Conservation (phyloP, 1,140 invertebrate genomes). For the Zaprionus inermis region DNA sequence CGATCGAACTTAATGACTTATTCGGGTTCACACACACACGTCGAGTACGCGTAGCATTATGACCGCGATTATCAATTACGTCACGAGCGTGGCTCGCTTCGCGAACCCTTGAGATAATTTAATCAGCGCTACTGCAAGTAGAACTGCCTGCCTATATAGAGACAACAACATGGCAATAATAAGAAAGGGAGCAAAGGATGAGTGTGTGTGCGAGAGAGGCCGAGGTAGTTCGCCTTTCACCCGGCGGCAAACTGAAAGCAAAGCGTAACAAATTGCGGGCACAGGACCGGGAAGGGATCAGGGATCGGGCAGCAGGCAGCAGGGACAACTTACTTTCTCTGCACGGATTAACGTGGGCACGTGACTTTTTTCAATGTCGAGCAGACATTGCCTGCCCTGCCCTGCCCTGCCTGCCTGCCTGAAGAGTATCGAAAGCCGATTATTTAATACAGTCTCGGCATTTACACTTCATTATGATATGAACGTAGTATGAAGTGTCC, state of each 20-base stretch:
- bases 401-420: too few relatives aligned
- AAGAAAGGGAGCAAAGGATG: constrained; percentile 60
- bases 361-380: constrained; percentile 68
- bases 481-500: constrained; percentile 41
- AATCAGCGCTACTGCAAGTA: constrained; percentile 73
- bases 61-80: constrained; percentile 42
- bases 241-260: constrained; percentile 61
- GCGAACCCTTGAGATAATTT: constrained; percentile 65
- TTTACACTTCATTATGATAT: constrained; percentile 77
- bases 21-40: constrained; percentile 33
- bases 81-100: constrained; percentile 71
- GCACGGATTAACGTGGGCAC: constrained; percentile 73
- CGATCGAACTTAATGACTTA: constrained; percentile 36
- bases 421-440: constrained; percentile 65
- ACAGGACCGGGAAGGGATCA: constrained; percentile 15
- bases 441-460: constrained; percentile 55
- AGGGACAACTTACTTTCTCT: constrained; percentile 55
- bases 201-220: neutral
- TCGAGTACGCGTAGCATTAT: constrained; percentile 12
- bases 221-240: constrained; percentile 54
- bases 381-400: constrained; percentile 13
- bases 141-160: constrained; percentile 44
- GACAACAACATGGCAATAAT: constrained; percentile 53
- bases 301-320: constrained; percentile 16
- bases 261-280: constrained; percentile 75